Base-by-base conservation (phyloP, 2,113 vertebrate genomes). In the Heterotis niloticus region DNA sequence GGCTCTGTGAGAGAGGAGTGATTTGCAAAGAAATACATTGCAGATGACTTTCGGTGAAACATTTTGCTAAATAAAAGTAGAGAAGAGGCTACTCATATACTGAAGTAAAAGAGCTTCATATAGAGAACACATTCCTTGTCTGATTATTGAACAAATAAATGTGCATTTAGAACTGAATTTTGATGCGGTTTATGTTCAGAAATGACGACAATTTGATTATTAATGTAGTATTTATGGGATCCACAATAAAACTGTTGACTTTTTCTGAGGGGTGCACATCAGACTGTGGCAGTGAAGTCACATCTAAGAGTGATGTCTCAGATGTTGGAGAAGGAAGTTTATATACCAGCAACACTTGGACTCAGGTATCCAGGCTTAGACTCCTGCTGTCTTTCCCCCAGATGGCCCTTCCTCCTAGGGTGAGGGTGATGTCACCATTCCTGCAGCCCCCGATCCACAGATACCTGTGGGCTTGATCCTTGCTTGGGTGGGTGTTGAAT, bases 1-100 rank as follows among this genome's bases (percentile, higher is more conserved):
- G 72, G 79, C 78, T 82, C 72, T 80, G 82, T 75, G 78, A 83
- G 79, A 89, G 79, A 85, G 65, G 29, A 59, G 76, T 29, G 24
- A 75, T 24, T 64, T 62, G 34, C 20, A 34, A 64, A 67, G 12
- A 80, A 75, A 44, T 11, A 10, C 34, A 78, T 78, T 29, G 44
- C 72, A 26, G 57, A 56, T 66, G 59, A 65, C 66, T 65, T 54
- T 66, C 1, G 66, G 16, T 65, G 62, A 80, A 80, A 80, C 54
- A 1, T 20, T 24, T 34, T 51, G 23, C 52, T 4, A 44, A 44
- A 44, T 44, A 44, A 44, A 44, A 44, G 34, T 44, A 44, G 7
- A 44, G n/a, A 44, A 44, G 7, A 44, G 34, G 28, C 68, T 34
- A 51, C 69, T 51, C 52, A 52, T 51, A 23, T 51, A 72, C 20